These are phyloP conservation scores for Drosophila elegans DNA, from an alignment of 1,140 invertebrate genomes.

Conservation along the genomic window DNA sequence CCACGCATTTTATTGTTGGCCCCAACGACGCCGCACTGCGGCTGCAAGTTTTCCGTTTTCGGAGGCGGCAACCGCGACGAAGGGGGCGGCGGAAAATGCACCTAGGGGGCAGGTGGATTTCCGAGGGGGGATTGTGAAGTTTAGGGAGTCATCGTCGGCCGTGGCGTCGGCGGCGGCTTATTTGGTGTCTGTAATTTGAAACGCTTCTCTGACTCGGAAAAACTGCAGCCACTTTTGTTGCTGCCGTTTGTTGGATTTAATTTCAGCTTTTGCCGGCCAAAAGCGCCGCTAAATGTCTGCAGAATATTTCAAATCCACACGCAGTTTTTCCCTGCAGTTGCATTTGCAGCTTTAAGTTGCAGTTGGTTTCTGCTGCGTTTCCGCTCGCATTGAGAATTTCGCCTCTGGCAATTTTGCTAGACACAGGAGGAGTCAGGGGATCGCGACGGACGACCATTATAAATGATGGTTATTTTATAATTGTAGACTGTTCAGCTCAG, in stretches of 20 bases:
- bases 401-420: slow-evolving; percentile 45
- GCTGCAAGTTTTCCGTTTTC: slow-evolving; percentile 40
- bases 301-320: slow-evolving; percentile 78
- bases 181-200: slow-evolving; percentile 84
- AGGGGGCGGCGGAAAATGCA: slow-evolving; percentile 4
- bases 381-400: slow-evolving; percentile 63
- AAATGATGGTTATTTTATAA: slow-evolving; percentile 83
- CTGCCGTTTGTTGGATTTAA: slow-evolving; percentile 32
- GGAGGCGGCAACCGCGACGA: slow-evolving; percentile 56
- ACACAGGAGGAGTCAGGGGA: background rate
- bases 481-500: slow-evolving; percentile 59
- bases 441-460: slow-evolving; percentile 59
- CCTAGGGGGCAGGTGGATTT: slow-evolving; percentile 4
- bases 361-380: slow-evolving; percentile 70
- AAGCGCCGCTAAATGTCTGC: slow-evolving; percentile 79
- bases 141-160: slow-evolving; percentile 28
- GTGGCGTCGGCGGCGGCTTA: slow-evolving; percentile 62
- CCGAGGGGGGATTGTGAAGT: slow-evolving; percentile 12
- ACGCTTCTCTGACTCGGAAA: slow-evolving; percentile 83
- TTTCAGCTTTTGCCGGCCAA: slow-evolving; percentile 61
- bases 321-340: slow-evolving; percentile 54
- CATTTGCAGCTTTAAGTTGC: slow-evolving; percentile 28
- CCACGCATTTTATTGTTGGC: slow-evolving; percentile 81
- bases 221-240: slow-evolving; percentile 46
- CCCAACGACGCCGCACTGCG: slow-evolving; percentile 19